Evolutionary conservation across 1,140 invertebrate genomes (phyloP), one percentile per base, ranked within the genome.

Genomic region (Drosophila pruinosa): DNA sequence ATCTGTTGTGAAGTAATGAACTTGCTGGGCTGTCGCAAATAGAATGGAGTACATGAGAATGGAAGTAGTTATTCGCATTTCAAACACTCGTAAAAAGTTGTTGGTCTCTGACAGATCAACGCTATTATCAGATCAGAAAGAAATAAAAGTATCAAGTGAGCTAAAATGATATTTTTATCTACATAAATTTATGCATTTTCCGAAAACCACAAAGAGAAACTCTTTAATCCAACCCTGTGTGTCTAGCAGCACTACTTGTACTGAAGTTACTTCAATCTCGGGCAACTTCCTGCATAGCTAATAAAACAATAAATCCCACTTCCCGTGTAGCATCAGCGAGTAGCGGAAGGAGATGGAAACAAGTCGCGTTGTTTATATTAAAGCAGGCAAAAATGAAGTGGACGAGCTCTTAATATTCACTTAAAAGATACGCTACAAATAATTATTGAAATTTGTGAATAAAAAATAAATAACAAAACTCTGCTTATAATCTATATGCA

Each of bases 231-330:
- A 12, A 34, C 26, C 4, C 6, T 28, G 8, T n/a, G 31, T 15
- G 1, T 17, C 24, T 31, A 28, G 10, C 47, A 28, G 3, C 45
- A 28, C 45, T 48, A 36, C 21, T 56, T 19, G 36, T 26, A 7
- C 34, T 72, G 52, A 34, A 67, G 21, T 54, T 14, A 21, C n/a
- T 28, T 39, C 34, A 31, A 47, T 22, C 39, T 26, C n/a, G 47
- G 61, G 8, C 14, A 61, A 63, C 64, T 75, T 58, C 6, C 52
- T 34, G 61, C 39, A 38, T 47, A 57, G 57, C 57, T 80, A 72
- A 80, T 80, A 81, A 77, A 74, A 81, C 78, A 77, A 77, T 82
- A 82, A 77, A 82, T 81, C 50, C 70, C 22, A 48, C 73, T 77
- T 82, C 36, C 45, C 3, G 7, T 59, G 8, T 4, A 22, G n/a